Evolutionary conservation across 2,113 vertebrate species (phyloP).

Genomic region (Seriola dumerili): DNA sequence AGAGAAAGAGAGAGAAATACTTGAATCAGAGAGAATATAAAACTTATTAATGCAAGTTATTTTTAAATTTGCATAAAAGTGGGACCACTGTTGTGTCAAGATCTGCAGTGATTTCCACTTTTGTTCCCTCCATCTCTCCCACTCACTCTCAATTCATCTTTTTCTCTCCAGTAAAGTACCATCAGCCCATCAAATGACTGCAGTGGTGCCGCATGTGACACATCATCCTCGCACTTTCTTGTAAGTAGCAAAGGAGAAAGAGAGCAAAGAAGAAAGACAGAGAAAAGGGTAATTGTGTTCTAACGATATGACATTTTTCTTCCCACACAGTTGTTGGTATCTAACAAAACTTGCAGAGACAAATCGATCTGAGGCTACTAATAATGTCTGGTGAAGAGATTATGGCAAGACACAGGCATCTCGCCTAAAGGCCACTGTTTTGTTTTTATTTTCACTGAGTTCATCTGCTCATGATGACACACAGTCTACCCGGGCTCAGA

Average conservation of each 20-base stretch:
- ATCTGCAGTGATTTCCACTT: constrained; percentile 34
- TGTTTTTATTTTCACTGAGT: neutral
- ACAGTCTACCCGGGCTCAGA: neutral
- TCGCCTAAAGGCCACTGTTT: neutral
- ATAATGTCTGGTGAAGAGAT: constrained; percentile 42
- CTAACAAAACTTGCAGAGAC: constrained; percentile 31
- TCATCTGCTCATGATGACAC: neutral
- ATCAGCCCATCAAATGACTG: constrained; percentile 28
- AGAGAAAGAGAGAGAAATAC: constrained; percentile 11
- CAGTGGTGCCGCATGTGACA: constrained; percentile 14
- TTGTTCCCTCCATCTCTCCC: constrained; percentile 4
- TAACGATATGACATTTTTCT: constrained; percentile 48
- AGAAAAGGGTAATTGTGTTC: neutral
- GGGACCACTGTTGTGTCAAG: constrained; percentile 7
- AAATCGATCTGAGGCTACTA: constrained; percentile 36
- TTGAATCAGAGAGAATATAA: constrained; percentile 16
- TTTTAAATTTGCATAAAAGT: constrained; percentile 48
- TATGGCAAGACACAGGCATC: constrained; percentile 6
- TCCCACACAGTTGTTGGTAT: constrained; percentile 35
- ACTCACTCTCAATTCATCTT: constrained; percentile 14
- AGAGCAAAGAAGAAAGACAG: neutral
- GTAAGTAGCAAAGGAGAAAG: neutral
- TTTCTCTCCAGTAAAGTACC: constrained; percentile 26
- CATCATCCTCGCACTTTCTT: neutral
- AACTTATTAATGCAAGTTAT: constrained; percentile 30